Evolutionary conservation across 2,113 vertebrate genomes (phyloP), one percentile per base, ranked within the genome.

Genomic region (Thalassoma bifasciatum): DNA sequence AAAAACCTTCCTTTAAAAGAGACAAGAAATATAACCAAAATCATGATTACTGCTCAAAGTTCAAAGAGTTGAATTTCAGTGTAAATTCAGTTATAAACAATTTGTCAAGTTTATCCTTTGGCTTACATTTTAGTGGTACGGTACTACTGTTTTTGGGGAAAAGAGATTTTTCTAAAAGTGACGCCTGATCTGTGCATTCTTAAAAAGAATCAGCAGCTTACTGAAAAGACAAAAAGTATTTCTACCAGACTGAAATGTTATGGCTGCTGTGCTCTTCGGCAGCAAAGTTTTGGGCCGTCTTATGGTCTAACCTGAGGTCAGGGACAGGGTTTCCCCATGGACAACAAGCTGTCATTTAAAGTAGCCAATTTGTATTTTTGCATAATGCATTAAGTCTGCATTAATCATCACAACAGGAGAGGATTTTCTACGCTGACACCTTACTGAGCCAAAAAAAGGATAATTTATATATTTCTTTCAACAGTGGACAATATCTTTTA

Each of bases 221-320:
- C 68, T 66, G 59, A 56, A 5, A 44, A 37, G 37, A 77, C 63
- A 75, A 72, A 79, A 51, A 16, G 19, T 47, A 73, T 69, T 82
- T 53, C 44, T 26, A 3, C 47, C 57, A 40, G 36, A 64, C 63
- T 47, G 14, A n/a, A 64, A 9, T 10, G 12, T 63, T 65, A 60
- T 64, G 72, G 53, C 80, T 77, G 58, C 38, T 8, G 26, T 12
- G 22, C n/a, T 30, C 66, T 24, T 75, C 23, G 52, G 54, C 26
- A 8, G 22, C 42, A n/a, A n/a, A 49, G 5, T 59, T 70, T 66
- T 24, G 5, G 8, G 56, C 26, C 9, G 24, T 64, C 24, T 81
- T n/a, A 16, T 8, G 50, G 30, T 19, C 8, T 13, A 22, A 54
- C 44, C 49, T 8, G 42, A 4, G 8, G 22, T 58, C 38, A 61